Evolutionary conservation across 2,797 vertebrate species (phyloP).

Genomic region (Lateolabrax maculatus): DNA sequence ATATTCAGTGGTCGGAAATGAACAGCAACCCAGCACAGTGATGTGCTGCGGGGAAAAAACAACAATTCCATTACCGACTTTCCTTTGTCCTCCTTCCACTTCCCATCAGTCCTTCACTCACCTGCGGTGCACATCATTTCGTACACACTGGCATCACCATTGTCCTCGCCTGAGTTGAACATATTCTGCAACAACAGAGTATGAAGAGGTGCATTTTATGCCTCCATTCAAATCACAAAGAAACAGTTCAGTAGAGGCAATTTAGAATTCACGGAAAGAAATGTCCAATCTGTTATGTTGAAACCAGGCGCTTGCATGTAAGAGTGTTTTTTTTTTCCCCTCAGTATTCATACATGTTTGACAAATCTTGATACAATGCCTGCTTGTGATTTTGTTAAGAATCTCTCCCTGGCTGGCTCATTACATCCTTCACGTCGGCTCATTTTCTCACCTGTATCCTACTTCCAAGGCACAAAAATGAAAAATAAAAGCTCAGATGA

Average conservation of each 20-base stretch:
- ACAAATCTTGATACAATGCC: not conserved
- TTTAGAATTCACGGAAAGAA: constrained; percentile 12
- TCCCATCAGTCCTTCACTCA: constrained; percentile 69
- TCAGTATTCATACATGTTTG: constrained; percentile 14
- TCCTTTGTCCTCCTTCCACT: constrained; percentile 45
- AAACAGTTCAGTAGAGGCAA: constrained; percentile 2
- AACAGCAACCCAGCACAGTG: constrained; percentile 51
- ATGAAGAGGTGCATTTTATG: constrained; percentile 18
- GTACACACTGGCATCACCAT: constrained; percentile 69
- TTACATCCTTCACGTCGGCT: not conserved
- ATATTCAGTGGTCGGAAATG: constrained; percentile 58
- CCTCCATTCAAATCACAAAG: constrained; percentile 8
- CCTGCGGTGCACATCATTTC: constrained; percentile 80
- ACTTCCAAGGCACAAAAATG: constrained; percentile 4
- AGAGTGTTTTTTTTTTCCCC: not conserved
- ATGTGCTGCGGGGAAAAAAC: not conserved
- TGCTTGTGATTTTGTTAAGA: constrained; percentile 6
- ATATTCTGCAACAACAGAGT: constrained; percentile 71
- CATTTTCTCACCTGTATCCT: constrained; percentile 36
- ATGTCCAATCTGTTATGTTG: constrained; percentile 8
- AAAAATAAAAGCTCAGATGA: constrained; percentile 1
- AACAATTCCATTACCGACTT: constrained; percentile 48
- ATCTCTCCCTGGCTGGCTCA: not conserved
- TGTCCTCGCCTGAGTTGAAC: constrained; percentile 43
- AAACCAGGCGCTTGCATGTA: not conserved